Percentiles rank a stretch among this genome's conserved stretches.
Evolutionary conservation across 2,797 vertebrate genomes (phyloP).

Genomic region (Sebastes miniatus): DNA sequence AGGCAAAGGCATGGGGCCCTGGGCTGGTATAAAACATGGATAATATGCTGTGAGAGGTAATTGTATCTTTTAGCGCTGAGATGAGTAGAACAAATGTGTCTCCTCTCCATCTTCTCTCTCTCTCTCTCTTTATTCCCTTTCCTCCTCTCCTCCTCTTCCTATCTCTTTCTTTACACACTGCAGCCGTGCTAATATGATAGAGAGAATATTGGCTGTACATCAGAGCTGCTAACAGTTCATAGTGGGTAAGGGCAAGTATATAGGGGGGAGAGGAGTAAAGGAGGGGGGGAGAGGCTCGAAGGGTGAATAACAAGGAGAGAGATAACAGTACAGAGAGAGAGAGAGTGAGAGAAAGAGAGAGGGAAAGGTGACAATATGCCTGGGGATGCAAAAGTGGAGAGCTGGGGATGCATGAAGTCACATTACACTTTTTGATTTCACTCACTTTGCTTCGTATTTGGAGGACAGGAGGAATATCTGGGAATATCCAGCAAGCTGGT

Average conservation of each 20-base stretch:
- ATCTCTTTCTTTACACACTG: constrained; percentile 78
- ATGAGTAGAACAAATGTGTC: constrained; percentile 99
- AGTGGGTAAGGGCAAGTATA: constrained; percentile 51
- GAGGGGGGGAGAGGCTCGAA: constrained; percentile 25
- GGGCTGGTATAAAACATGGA: constrained; percentile 99
- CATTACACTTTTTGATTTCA: constrained; percentile 29
- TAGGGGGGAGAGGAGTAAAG: constrained; percentile 12
- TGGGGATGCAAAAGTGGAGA: constrained; percentile 41
- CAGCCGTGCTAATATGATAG: constrained; percentile 98
- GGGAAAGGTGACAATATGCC: constrained; percentile 50
- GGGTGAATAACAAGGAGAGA: constrained; percentile 45
- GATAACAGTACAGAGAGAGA: constrained; percentile 29
- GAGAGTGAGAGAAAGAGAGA: constrained; percentile 18
- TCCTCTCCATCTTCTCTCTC: constrained; percentile 45
- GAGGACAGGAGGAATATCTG: neutral
- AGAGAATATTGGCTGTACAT: constrained; percentile 99
- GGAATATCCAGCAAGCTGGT: neutral
- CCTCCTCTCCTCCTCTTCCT: constrained; percentile 42
- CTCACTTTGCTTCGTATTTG: neutral
- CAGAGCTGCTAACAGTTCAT: constrained; percentile 80
- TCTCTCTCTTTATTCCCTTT: constrained; percentile 27
- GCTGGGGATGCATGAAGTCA: constrained; percentile 36
- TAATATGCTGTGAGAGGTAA: constrained; percentile 99
- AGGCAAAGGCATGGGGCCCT: constrained; percentile 84
- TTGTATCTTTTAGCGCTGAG: constrained; percentile 99